Evolutionary conservation across 1,140 invertebrate genomes (phyloP).

Genomic region (Eciton burchellii): DNA sequence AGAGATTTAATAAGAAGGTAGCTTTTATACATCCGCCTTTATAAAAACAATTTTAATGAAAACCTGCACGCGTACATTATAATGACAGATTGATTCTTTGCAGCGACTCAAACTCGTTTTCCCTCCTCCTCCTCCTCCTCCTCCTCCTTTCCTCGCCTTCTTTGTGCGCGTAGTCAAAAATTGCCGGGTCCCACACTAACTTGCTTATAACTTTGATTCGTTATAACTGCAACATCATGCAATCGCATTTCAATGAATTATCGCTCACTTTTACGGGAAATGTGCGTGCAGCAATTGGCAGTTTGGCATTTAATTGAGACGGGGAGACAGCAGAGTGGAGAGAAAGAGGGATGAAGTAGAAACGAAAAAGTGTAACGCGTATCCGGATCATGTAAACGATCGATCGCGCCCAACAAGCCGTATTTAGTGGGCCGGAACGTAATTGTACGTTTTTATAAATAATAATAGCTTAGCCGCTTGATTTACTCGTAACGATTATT

Average conservation of each 20-base stretch:
- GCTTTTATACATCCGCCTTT: too few relatives aligned
- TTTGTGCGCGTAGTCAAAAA: not conserved
- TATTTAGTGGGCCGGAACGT: not conserved
- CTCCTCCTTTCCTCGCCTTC: too few relatives aligned
- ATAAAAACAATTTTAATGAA: too few relatives aligned
- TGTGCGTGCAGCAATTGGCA: conserved; percentile 3
- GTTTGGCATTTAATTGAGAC: conserved; percentile 46
- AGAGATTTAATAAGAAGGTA: too few relatives aligned
- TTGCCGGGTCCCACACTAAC: not conserved
- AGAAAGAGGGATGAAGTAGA: not conserved
- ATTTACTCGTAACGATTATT: conserved; percentile 36
- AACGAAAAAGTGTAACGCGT: conserved; percentile 2
- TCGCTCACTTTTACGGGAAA: conserved; percentile 23
- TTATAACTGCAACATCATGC: not conserved
- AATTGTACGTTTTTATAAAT: conserved; percentile 42
- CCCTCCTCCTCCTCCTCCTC: too few relatives aligned
- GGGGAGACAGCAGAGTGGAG: not conserved
- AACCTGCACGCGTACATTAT: too few relatives aligned
- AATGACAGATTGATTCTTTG: too few relatives aligned
- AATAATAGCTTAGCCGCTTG: conserved; percentile 34
- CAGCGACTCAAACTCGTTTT: too few relatives aligned
- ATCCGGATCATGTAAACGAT: conserved; percentile 9
- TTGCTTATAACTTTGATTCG: conserved; percentile 30
- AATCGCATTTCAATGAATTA: conserved; percentile 28
- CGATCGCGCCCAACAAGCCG: not conserved